phyloP scores from a whole-genome alignment of 2,888 invertebrate genomes.

The Odontomyia ornata region DNA sequence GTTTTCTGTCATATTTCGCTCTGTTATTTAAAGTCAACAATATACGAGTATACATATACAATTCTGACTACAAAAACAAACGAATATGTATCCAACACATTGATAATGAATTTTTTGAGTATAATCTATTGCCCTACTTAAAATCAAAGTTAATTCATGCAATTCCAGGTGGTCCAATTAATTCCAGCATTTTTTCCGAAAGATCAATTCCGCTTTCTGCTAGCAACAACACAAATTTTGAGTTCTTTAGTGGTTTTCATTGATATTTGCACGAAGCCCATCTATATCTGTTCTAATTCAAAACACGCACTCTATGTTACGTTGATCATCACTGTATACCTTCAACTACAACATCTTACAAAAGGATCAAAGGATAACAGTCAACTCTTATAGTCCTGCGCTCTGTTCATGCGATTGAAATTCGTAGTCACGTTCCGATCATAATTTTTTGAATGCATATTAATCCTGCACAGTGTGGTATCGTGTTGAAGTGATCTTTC shows the following conservation, averaged over 20 bases:
- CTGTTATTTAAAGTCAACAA: no score
- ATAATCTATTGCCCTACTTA: no score
- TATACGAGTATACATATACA: no score
- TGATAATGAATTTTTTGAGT: no score
- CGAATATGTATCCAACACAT: no score
- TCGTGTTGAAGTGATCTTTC: conserved; percentile 9
- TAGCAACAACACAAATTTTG: not conserved
- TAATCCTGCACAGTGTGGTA: conserved; percentile 19
- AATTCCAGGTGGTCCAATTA: conserved; percentile 51
- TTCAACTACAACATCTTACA: conserved; percentile 43
- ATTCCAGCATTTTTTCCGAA: conserved; percentile 46
- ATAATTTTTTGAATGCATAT: conserved; percentile 32
- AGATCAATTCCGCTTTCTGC: conserved; percentile 41
- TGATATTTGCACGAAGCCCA: not conserved
- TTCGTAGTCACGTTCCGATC: conserved; percentile 48
- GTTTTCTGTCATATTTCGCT: no score
- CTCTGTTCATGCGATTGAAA: conserved; percentile 38
- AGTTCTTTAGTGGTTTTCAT: not conserved
- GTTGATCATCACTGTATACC: not conserved
- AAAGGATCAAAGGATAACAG: conserved; percentile 48
- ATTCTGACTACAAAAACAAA: no score
- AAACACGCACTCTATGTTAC: not conserved
- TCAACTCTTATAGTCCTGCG: conserved; percentile 2
- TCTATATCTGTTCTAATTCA: not conserved
- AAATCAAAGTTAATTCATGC: no score